Evolutionary conservation across 1,140 invertebrate genomes (phyloP).

Genomic region (Pollicipes pollicipes): DNA sequence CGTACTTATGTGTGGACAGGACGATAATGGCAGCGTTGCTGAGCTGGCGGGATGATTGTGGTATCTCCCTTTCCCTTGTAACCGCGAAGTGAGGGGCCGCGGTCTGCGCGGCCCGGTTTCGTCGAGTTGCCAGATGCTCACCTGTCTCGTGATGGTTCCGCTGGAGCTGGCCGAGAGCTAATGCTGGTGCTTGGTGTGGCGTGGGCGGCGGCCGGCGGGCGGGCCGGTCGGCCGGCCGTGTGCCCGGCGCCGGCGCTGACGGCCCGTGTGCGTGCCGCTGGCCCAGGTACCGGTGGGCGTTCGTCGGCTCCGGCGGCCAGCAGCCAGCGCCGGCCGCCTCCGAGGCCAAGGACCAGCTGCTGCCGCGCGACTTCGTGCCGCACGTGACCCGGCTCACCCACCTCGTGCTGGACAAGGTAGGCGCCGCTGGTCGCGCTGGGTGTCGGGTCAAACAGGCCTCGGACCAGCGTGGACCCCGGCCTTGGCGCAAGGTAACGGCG

Average conservation of each 20-base stretch:
- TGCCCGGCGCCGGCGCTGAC: too few relatives aligned
- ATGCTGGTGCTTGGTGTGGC: background rate
- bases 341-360: conserved; percentile 26
- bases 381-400: conserved; percentile 50
- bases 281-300: conserved; percentile 73
- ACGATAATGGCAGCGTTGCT: too few relatives aligned
- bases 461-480: conserved; percentile 13
- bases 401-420: conserved; percentile 52
- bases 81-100: background rate
- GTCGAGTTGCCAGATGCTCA: conserved; percentile 6
- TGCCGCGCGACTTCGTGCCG: conserved; percentile 45
- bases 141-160: background rate
- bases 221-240: background rate
- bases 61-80: too few relatives aligned
- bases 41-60: too few relatives aligned
- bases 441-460: conserved; percentile 24
- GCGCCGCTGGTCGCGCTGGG: too few relatives aligned
- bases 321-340: conserved; percentile 15
- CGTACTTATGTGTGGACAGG: too few relatives aligned
- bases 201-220: background rate
- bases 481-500: conserved; percentile 23
- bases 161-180: background rate
- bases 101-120: conserved; percentile 8
- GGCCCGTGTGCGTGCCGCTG: background rate
- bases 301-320: conserved; percentile 47